Conservation (phyloP, 2,888 invertebrate genomes). For the Acholoe squamosa region DNA sequence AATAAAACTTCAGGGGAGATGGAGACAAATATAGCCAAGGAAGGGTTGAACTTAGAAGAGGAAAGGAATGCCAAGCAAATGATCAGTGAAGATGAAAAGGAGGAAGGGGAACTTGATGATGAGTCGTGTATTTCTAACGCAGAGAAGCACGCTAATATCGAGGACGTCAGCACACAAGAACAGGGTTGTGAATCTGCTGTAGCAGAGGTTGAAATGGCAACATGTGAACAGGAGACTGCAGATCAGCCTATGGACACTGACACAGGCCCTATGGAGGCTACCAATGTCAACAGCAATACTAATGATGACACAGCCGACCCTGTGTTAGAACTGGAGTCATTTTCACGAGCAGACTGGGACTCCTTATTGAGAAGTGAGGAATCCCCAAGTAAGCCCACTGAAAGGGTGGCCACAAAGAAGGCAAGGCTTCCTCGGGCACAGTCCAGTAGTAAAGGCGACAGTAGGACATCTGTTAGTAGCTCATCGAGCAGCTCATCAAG, state of each 20-base stretch:
- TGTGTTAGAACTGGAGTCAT: neutral
- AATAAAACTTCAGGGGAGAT: too few relatives aligned
- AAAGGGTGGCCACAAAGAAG: neutral
- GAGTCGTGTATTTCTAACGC: too few relatives aligned
- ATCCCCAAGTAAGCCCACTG: neutral
- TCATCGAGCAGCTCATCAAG: constrained; percentile 6
- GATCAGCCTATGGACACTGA: too few relatives aligned
- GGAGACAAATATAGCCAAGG: too few relatives aligned
- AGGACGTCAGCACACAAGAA: neutral
- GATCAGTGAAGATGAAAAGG: neutral
- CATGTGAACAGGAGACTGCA: neutral
- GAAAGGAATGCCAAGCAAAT: too few relatives aligned
- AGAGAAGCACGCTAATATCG: neutral
- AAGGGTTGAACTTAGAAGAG: too few relatives aligned
- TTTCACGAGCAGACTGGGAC: constrained; percentile 33
- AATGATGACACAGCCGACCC: neutral
- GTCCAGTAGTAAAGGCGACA: neutral
- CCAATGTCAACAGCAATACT: too few relatives aligned
- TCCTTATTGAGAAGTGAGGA: neutral
- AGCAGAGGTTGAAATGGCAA: neutral
- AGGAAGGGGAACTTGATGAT: neutral
- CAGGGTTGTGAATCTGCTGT: neutral
- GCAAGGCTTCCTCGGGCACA: neutral
- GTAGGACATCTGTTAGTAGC: neutral
- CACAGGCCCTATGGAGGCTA: too few relatives aligned